These are phyloP conservation scores for Chroicocephalus ridibundus DNA, from an alignment of 2,113 vertebrate genomes.

Conservation along the genomic window DNA sequence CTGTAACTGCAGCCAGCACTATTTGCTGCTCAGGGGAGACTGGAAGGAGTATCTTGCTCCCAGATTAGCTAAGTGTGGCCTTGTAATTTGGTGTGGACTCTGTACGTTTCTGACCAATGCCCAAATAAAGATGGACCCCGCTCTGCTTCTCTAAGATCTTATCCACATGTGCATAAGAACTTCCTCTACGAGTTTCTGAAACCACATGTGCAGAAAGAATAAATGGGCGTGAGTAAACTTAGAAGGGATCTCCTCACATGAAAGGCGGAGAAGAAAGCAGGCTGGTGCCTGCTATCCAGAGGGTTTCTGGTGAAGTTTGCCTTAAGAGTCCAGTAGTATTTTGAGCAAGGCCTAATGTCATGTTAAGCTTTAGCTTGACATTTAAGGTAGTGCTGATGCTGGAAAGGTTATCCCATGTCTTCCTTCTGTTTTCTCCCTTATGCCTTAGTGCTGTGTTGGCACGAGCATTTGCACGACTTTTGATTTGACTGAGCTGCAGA, in stretches of 20 bases:
- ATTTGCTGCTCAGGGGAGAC: not conserved
- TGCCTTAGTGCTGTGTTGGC: not conserved
- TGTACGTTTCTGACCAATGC: not conserved
- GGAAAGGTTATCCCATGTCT: not conserved
- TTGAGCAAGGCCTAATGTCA: not conserved
- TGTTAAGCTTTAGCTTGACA: not conserved
- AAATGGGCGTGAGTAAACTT: not conserved
- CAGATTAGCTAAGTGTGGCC: not conserved
- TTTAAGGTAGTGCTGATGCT: not conserved
- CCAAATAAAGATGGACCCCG: not conserved
- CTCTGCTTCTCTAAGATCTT: not conserved
- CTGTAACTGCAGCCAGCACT: not conserved
- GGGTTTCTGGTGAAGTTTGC: not conserved
- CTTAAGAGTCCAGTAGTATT: not conserved
- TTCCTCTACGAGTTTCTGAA: not conserved
- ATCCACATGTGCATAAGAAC: not conserved
- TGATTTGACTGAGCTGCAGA: not conserved
- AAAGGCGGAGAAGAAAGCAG: not conserved
- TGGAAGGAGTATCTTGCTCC: not conserved
- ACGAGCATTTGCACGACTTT: not conserved
- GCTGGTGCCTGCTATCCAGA: not conserved
- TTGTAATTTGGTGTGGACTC: not conserved
- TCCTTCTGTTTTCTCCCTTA: not conserved
- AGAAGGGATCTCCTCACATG: not conserved
- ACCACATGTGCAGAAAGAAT: not conserved